Percentiles rank a stretch among this genome's conserved stretches.
phyloP scores from a whole-genome alignment of 2,797 vertebrate species.

The Mallotus villosus region DNA sequence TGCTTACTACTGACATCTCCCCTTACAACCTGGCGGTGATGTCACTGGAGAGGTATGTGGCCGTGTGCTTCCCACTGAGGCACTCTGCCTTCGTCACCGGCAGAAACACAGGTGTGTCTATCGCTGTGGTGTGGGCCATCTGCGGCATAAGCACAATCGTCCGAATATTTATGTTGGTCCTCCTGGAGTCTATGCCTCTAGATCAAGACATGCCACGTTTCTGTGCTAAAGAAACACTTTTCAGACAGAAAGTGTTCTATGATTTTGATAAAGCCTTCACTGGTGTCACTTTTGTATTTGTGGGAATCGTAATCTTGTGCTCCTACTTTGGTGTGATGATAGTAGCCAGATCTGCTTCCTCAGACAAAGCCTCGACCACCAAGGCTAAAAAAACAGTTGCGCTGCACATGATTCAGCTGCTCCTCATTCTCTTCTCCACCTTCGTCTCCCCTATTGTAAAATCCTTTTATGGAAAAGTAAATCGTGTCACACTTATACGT shows the following conservation, averaged over 20 bases:
- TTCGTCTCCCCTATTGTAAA: constrained; percentile 29
- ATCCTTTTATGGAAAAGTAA: not conserved
- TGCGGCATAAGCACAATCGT: constrained; percentile 31
- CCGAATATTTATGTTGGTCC: constrained; percentile 21
- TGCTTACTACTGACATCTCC: constrained; percentile 32
- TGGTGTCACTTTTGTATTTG: constrained; percentile 36
- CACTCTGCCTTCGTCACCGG: constrained; percentile 55
- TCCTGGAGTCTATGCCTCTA: constrained; percentile 4
- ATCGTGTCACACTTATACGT: not conserved
- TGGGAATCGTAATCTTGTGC: constrained; percentile 27
- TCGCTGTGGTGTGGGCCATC: constrained; percentile 51
- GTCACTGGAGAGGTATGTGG: constrained; percentile 69
- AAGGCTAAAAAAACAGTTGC: constrained; percentile 29
- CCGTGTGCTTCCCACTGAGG: constrained; percentile 65
- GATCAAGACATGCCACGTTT: constrained; percentile 17
- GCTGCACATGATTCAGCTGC: constrained; percentile 30
- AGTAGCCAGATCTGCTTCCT: constrained; percentile 18
- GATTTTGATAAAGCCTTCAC: constrained; percentile 6
- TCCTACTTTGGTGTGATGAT: constrained; percentile 44
- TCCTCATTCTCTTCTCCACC: constrained; percentile 40
- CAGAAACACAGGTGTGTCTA: constrained; percentile 41
- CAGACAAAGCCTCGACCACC: constrained; percentile 25
- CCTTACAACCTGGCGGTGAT: constrained; percentile 66
- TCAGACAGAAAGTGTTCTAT: not conserved
- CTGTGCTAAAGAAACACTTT: constrained; percentile 21